Evolutionary conservation across 2,797 vertebrate genomes (phyloP), one percentile per base, ranked within the genome.

Genomic region (Oreochromis mossambicus): DNA sequence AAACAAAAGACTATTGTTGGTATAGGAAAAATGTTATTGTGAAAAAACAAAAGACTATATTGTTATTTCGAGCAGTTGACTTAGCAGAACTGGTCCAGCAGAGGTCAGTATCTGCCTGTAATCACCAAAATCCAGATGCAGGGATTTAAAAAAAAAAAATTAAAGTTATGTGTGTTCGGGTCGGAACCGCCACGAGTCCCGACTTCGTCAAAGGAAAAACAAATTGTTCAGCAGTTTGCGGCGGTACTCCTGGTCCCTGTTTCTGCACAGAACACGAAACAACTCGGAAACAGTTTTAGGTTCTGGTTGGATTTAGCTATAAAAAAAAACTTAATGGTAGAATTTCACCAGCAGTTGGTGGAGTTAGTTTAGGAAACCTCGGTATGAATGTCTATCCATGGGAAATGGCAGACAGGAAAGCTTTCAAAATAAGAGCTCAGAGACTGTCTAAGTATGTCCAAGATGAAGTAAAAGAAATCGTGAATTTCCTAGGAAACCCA

Each of bases 51-150:
- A 36, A 63, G 58, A 5, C n/a, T 63, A 17, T 36, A 12, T 36
- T 11, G 21, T 3, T 41, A 77, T 11, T 77, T 29, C 1, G 0
- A 6, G 15, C 55, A 50, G 19, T 75, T 61, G 63, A 29, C 3
- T 76, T 81, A 11, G 17, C 78, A 76, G 55, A 66, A 21, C 13
- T 70, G n/a, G 17, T 26, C 76, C 86, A 89, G 54, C 26, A 89
- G 85, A 87, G 86, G 86, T 87, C 90, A 85, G 82, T 82, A 68
- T 89, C 82, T 85, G 9, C 82, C 50, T 89, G 6, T 19, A 4
- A 50, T 48, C 63, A 7, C 70, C 15, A 82, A 78, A 15, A 48
- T 15, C 15, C 68, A 73, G 8, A 46, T 17, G 12, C 12, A 43
- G 2, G 0, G 13, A n/a, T 61, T 61, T n/a, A 34, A 13, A 19